phyloP scores from a whole-genome alignment of 1,140 invertebrate species.

The Andrena cerasifolii region DNA sequence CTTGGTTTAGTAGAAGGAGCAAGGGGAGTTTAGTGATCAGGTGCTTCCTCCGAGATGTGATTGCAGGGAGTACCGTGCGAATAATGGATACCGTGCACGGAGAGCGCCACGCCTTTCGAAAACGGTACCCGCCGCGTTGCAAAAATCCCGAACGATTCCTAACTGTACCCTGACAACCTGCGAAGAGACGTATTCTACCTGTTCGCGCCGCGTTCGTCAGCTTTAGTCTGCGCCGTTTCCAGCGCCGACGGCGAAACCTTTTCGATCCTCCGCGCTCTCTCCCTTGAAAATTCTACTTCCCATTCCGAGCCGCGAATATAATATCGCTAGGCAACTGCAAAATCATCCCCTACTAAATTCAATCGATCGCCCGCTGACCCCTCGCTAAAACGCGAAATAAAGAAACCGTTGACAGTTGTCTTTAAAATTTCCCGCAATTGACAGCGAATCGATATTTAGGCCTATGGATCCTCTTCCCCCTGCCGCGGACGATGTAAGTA shows the following conservation, averaged over 20 bases:
- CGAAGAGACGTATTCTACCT: conserved; percentile 51
- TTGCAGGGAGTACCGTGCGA: background rate
- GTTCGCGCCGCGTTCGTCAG: background rate
- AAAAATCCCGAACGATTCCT: conserved; percentile 67
- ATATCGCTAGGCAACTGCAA: too few species aligned
- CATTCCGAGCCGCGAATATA: too few species aligned
- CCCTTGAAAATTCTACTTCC: too few species aligned
- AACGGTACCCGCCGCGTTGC: conserved; percentile 64
- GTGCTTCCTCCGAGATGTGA: too few species aligned
- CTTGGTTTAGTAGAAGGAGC: too few species aligned
- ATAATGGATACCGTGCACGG: background rate
- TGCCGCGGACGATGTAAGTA: background rate
- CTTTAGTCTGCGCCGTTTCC: too few species aligned
- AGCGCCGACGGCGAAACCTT: too few species aligned
- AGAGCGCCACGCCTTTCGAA: conserved; percentile 51
- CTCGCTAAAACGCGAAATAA: background rate
- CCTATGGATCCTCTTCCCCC: too few species aligned
- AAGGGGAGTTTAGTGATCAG: too few species aligned
- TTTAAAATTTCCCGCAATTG: background rate
- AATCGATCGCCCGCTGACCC: background rate
- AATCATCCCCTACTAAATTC: too few species aligned
- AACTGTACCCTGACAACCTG: conserved; percentile 70
- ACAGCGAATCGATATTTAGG: background rate
- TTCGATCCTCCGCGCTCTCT: too few species aligned
- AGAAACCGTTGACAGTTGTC: too few species aligned